Evolutionary conservation across 1,140 invertebrate species (phyloP).

Genomic region (Leptoteleia sp.): DNA sequence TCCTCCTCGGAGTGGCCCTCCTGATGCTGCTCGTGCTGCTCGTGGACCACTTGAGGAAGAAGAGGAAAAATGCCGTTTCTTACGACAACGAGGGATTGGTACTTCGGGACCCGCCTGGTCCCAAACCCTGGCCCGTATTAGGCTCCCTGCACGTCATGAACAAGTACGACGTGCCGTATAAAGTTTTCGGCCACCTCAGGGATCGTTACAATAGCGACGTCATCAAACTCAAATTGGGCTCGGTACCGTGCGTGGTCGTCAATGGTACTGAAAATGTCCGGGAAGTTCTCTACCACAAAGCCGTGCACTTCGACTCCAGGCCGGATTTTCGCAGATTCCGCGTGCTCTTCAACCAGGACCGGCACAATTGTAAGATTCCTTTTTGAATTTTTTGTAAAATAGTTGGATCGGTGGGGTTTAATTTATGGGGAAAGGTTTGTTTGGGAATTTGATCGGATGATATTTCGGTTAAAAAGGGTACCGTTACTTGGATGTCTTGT

Average conservation of each 20-base stretch:
- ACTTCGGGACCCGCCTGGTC: slow-evolving; percentile 81
- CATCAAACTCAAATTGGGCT: slow-evolving; percentile 83
- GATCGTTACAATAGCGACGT: slow-evolving; percentile 82
- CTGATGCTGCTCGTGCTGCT: slow-evolving; percentile 27
- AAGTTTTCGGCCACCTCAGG: slow-evolving; percentile 83
- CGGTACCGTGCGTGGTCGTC: slow-evolving; percentile 84
- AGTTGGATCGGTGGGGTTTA: no score
- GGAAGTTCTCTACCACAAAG: slow-evolving; percentile 84
- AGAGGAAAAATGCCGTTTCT: slow-evolving; percentile 35
- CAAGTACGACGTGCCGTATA: slow-evolving; percentile 84
- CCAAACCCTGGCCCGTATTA: slow-evolving; percentile 83
- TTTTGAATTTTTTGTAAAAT: slow-evolving; percentile 2
- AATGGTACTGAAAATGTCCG: slow-evolving; percentile 84
- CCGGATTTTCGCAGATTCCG: slow-evolving; percentile 85
- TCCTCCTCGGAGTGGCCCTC: slow-evolving; percentile 59
- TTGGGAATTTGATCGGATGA: no score
- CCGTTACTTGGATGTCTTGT: no score
- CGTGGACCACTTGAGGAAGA: slow-evolving; percentile 63
- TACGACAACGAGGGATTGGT: slow-evolving; percentile 40
- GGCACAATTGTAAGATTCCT: slow-evolving; percentile 85
- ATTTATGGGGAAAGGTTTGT: no score
- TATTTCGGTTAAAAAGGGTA: no score
- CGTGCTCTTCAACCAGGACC: slow-evolving; percentile 85
- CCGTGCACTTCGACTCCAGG: slow-evolving; percentile 84
- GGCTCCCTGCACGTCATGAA: slow-evolving; percentile 84